Evolutionary conservation across 2,797 vertebrate species (phyloP).

Genomic region (Paramormyrops hopkinsi): DNA sequence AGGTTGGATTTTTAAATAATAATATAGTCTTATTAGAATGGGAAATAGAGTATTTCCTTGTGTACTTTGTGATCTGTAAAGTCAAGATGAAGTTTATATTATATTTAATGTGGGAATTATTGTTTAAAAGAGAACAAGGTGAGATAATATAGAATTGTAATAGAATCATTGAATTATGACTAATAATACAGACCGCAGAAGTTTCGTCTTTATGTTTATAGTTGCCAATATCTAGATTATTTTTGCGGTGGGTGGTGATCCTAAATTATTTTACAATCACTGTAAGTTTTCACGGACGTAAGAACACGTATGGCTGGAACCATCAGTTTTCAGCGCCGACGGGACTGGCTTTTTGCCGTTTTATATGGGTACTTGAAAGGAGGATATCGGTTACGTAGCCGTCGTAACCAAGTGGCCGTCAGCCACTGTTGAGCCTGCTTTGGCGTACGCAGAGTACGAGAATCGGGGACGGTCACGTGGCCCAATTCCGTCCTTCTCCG

Average conservation of each 20-base stretch:
- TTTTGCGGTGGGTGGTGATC: not conserved
- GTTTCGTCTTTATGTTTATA: not conserved
- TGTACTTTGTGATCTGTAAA: not conserved
- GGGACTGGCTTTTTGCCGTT: not conserved
- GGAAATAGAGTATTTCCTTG: not conserved
- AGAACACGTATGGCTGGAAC: not conserved
- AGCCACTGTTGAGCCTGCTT: not conserved
- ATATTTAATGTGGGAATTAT: not conserved
- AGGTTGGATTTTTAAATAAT: not conserved
- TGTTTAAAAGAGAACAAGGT: not conserved
- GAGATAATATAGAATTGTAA: not conserved
- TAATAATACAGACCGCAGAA: not conserved
- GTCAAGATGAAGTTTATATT: not conserved
- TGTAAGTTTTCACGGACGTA: not conserved
- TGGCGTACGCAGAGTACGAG: constrained; percentile 32
- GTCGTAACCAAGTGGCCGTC: not conserved
- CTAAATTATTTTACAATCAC: not conserved
- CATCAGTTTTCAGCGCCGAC: not conserved
- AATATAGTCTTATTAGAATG: not conserved
- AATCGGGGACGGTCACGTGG: not conserved
- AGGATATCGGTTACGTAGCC: not conserved
- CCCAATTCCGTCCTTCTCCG: not conserved
- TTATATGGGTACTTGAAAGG: not conserved
- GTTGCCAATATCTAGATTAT: not conserved
- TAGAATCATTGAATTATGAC: not conserved